Base-by-base conservation (phyloP, 2,888 invertebrate species). In the Dusona sp. region DNA sequence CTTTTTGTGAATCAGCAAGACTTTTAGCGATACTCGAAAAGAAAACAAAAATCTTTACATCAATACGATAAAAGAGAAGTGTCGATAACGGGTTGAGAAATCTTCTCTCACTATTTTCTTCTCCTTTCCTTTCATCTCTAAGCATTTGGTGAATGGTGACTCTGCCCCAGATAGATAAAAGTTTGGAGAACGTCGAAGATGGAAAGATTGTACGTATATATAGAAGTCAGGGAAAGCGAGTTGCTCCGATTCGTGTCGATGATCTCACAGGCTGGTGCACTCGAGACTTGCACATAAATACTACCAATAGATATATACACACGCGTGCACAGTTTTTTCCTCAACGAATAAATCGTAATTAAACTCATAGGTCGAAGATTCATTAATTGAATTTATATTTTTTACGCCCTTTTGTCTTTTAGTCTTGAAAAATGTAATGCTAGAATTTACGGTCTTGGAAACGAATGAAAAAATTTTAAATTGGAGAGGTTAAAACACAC, bases 201-300 rank as follows among this genome's bases (percentile, higher is more conserved):
- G 45, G 48, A 77, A 70, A 77, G 77, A 83, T 77, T 54, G 77
- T 36, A 33, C 29, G 48, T 29, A 29, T 25, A 48, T 13, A 61
- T 19, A 36, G 16, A 54, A 36, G 65, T 73, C 72, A 42, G 51
- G 75, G 79, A 79, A 79, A 82, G 74, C 68, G 65, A 67, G 65
- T 78, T 79, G 74, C 79, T 68, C 68, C 74, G 68, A 79, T 82
- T 79, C 68, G 79, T 74, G 74, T 83, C 85, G 85, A 82, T 85
- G 79, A 85, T 82, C 82, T 85, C 82, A 82, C 78, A 75, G 74
- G 22, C 74, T 79, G 78, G 42, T 54, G 85, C 70, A 79, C 79
- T 75, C 74, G 64, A 79, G 61, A 45, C 79, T 79, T 54, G 74
- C 22, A 2, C 36, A 70, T 42, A 61, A n/a, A 79, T 74, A 67